Conservation (phyloP, 2,113 vertebrate species). For the Caranx ignobilis region DNA sequence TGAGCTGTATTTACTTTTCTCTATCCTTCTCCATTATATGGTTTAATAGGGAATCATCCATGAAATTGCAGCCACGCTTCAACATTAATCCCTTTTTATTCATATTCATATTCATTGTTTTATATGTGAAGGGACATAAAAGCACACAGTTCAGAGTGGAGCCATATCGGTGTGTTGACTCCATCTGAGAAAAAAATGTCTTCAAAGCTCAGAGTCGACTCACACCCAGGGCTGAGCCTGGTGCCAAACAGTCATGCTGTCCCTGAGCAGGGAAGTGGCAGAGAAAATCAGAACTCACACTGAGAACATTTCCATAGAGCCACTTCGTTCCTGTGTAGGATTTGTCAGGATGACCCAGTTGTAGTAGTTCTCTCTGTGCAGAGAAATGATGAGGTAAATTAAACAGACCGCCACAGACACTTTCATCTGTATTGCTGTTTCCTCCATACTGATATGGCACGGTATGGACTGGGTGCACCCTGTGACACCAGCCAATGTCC, state of each 20-base stretch:
- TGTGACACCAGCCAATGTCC: conserved; percentile 11
- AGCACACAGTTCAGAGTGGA: conserved; percentile 8
- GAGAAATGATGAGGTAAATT: conserved; percentile 55
- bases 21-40: conserved; percentile 16
- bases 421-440: conserved; percentile 53
- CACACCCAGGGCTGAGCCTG: conserved; percentile 47
- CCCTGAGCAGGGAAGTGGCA: conserved; percentile 40
- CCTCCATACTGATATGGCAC: conserved; percentile 23
- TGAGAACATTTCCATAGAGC: conserved; percentile 57
- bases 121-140: conserved; percentile 29
- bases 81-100: conserved; percentile 33
- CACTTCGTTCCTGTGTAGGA: conserved; percentile 58
- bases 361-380: conserved; percentile 26
- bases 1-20: conserved; percentile 50
- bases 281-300: conserved; percentile 59
- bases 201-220: conserved; percentile 62
- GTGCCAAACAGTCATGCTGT: conserved; percentile 49
- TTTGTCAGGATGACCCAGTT: conserved; percentile 78
- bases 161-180: conserved; percentile 9
- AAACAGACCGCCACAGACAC: conserved; percentile 41
- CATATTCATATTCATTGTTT: conserved; percentile 39
- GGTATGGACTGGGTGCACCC: conserved; percentile 18
- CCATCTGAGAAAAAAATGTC: conserved; percentile 39
- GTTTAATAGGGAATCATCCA: background rate
- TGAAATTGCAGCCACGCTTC: conserved; percentile 9